Evolutionary conservation across 2,888 invertebrate species (phyloP), one percentile per base, ranked within the genome.

Genomic region (Deilephila elpenor): DNA sequence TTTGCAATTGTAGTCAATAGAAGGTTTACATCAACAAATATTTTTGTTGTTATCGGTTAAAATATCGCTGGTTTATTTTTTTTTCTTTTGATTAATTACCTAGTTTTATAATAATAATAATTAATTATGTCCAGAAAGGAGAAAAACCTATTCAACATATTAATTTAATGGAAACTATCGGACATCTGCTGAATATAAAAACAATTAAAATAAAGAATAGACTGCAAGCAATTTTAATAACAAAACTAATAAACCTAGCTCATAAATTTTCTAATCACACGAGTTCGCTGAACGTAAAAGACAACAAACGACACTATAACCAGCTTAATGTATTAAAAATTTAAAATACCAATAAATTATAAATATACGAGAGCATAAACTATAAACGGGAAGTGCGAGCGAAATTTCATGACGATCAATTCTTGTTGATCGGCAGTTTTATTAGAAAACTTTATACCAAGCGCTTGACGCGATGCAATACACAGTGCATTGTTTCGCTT

Each of bases 371-470:
- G 44, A 44, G 61, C 51, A 59, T 37, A 61, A 60, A 70, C 70
- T 59, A 60, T 60, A 71, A 60, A 73, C 34, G 64, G 20, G 34
- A 72, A 67, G 34, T 67, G 56, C 37, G 74, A 44, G 56, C 32
- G 74, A 53, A 71, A 71, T 79, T 80, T 77, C 77, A 81, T 77
- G 75, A 19, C 37, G 76, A 73, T 76, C 80, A 84, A 85, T 88
- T 87, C 81, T 78, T 81, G 84, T 84, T 87, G 85, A 87, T 86
- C 84, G 85, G 80, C 83, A 84, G 84, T 86, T 89, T 88, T 89
- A 89, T 89, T 86, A 83, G 83, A 81, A 88, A 88, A 87, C 78
- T 89, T 84, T 84, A 83, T 86, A 86, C 85, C 85, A 87, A 83
- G 85, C 82, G 77, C 78, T 79, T 75, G 75, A 73, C 75, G 74